A percentile compares a stretch with the other conserved stretches of the same genome.
Evolutionary conservation across 2,888 invertebrate genomes (phyloP).

Genomic region (Lomographa bimaculata): DNA sequence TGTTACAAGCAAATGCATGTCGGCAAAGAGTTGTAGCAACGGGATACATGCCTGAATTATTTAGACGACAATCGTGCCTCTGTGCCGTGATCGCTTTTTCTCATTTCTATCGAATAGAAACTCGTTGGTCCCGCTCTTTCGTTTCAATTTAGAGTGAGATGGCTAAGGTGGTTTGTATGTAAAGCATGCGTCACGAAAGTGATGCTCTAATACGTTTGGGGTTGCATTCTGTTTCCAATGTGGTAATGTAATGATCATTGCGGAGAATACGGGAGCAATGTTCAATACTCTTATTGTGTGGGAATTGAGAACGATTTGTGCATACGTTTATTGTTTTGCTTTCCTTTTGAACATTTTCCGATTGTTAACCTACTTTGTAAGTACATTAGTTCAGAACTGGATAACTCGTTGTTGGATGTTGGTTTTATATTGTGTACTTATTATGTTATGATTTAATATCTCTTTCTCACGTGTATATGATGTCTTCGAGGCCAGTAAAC

Average conservation of each 20-base stretch:
- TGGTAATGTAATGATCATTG: slow-evolving; percentile 49
- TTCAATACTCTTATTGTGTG: slow-evolving; percentile 15
- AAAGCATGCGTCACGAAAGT: slow-evolving; percentile 64
- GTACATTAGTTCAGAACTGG: neutral
- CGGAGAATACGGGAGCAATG: slow-evolving; percentile 12
- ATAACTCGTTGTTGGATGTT: no score
- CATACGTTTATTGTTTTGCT: slow-evolving; percentile 3
- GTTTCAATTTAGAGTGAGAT: slow-evolving; percentile 42
- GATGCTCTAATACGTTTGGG: slow-evolving; percentile 64
- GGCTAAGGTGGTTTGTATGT: slow-evolving; percentile 51
- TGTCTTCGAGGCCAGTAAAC: no score
- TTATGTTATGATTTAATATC: no score
- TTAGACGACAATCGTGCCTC: slow-evolving; percentile 79
- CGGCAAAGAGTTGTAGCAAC: slow-evolving; percentile 58
- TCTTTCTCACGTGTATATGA: no score
- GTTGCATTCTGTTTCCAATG: slow-evolving; percentile 53
- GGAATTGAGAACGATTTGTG: slow-evolving; percentile 1
- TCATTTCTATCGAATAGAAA: slow-evolving; percentile 68
- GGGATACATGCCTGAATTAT: slow-evolving; percentile 77
- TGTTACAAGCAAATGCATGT: slow-evolving; percentile 25
- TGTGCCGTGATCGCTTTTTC: slow-evolving; percentile 77
- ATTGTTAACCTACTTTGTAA: neutral
- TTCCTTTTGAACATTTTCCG: neutral
- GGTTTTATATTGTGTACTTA: no score
- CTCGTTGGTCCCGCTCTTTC: slow-evolving; percentile 42